Evolutionary conservation across 2,797 vertebrate species (phyloP).

Genomic region (Xiphorhynchus erythropygius): DNA sequence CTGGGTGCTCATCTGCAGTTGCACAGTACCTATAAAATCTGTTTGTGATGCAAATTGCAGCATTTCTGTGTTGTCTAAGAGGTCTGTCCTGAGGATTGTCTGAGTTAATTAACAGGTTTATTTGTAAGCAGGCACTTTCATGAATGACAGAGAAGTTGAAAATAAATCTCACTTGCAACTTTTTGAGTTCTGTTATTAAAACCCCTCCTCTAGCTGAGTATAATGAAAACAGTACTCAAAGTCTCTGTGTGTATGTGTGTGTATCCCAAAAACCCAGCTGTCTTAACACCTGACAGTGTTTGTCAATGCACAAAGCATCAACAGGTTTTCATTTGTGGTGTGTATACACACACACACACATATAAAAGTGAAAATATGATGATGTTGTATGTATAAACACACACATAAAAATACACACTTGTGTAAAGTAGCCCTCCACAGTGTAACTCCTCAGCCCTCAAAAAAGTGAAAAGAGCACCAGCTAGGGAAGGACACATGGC

Average conservation of each 20-base stretch:
- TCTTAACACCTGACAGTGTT: not conserved
- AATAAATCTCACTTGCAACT: not conserved
- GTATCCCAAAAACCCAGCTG: not conserved
- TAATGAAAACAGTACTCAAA: not conserved
- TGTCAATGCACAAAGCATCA: not conserved
- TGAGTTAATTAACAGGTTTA: not conserved
- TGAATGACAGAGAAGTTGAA: not conserved
- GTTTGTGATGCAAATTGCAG: fast-evolving
- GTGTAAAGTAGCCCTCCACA: not conserved
- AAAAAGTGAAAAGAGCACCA: not conserved
- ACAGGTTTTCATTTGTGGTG: not conserved
- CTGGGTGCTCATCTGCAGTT: not conserved
- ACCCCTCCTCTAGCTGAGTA: not conserved
- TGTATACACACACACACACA: fast-evolving
- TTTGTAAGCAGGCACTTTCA: not conserved
- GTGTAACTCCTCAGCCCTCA: not conserved
- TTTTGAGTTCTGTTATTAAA: not conserved
- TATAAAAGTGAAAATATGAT: not conserved
- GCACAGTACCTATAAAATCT: not conserved
- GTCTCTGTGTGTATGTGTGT: no score
- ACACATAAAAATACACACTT: fast-evolving
- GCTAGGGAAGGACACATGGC: not conserved
- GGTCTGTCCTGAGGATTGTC: not conserved
- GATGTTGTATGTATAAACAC: no score
- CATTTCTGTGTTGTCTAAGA: not conserved